Evolutionary conservation across 2,888 invertebrate species (phyloP), one percentile per base, ranked within the genome.

Genomic region (Selenia dentaria): DNA sequence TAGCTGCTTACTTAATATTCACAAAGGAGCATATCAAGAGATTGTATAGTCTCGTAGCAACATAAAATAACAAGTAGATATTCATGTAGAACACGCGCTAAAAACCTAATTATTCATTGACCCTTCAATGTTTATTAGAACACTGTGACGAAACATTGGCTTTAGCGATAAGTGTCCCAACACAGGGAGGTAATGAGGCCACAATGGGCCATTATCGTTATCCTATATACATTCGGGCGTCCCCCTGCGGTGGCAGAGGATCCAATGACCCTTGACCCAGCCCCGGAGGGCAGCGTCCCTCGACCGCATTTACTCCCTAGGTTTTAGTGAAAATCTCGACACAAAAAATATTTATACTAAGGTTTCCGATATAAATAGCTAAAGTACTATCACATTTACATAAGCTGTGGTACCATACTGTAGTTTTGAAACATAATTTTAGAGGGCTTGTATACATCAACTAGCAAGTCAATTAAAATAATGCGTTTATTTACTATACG

Each of bases 251-350:
- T 49, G 56, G 53, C 57, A 52, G 63, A 64, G 63, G 66, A 70
- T 67, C 63, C 73, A 64, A 60, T 73, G 79, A 79, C 78, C 78
- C 78, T 79, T 80, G 80, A 80, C 79, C 81, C 64, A 70, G 65
- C 74, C 65, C 46, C 59, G 52, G 60, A 59, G 67, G 65, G 64
- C 55, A 58, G 57, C 40, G 57, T 43, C 63, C 66, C 54, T 54
- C 40, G 54, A 47, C 53, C 44, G 51, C 54, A 55, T 65, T 59
- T 58, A 48, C 68, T 57, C 64, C 65, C 61, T 36, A 38, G 44
- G 51, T 57, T 61, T 54, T 64, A 70, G 66, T 62, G 68, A 54
- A 54, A 70, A 67, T 66, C 64, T 63, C 62, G 57, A 57, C 47
- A 45, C 47, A 50, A 40, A 57, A 54, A 46, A 53, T n/a, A n/a